Conservation (phyloP, 2,797 vertebrate genomes). For the Chaunax sp. region DNA sequence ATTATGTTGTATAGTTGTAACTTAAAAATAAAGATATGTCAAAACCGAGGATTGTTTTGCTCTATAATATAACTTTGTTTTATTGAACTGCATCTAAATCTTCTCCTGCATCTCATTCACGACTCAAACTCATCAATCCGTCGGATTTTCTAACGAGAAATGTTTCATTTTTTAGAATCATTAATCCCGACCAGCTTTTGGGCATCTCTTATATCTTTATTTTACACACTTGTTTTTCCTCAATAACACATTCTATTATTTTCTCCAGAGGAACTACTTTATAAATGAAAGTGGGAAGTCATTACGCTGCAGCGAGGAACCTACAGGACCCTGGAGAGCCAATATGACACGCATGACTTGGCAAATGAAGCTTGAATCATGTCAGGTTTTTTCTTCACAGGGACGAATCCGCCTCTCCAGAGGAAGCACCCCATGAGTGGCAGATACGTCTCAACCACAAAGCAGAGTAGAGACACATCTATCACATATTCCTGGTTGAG, state of each 20-base stretch:
- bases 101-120: too few species aligned
- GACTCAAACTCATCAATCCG: constrained; percentile 28
- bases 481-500: constrained; percentile 41
- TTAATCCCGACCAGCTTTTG: constrained; percentile 19
- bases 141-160: constrained; percentile 20
- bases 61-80: too few species aligned
- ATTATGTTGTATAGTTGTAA: too few species aligned
- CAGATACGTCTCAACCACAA: constrained; percentile 50
- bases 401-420: constrained; percentile 34
- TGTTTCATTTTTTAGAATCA: not conserved
- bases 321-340: constrained; percentile 6
- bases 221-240: too few species aligned
- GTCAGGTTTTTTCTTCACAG: constrained; percentile 3
- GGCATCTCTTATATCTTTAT: too few species aligned
- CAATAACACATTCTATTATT: not conserved
- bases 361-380: constrained; percentile 22
- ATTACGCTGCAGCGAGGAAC: constrained; percentile 18
- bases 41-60: too few species aligned
- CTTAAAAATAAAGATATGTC: too few species aligned
- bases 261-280: constrained; percentile 1
- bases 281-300: constrained; percentile 9
- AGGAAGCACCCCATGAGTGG: constrained; percentile 37
- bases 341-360: constrained; percentile 11
- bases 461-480: constrained; percentile 61
- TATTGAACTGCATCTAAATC: too few species aligned